phyloP scores from a whole-genome alignment of 2,113 vertebrate species.

The Pseudopipra pipra region DNA sequence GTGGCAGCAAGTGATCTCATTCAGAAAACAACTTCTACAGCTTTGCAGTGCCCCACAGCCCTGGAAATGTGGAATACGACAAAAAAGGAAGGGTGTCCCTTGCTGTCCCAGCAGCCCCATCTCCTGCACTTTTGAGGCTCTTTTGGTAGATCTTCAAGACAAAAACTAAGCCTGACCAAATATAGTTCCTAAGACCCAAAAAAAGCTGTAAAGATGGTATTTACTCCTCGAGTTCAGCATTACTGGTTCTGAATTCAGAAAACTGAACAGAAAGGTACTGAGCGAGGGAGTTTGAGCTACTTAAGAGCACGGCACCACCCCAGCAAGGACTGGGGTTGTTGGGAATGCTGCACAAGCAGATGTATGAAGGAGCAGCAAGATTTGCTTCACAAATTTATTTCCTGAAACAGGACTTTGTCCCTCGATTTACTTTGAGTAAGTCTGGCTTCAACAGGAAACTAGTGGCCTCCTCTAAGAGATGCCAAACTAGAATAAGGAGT shows the following conservation, averaged over 20 bases:
- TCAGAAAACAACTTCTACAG: background rate
- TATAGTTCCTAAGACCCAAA: background rate
- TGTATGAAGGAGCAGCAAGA: background rate
- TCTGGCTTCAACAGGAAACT: background rate
- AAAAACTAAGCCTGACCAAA: background rate
- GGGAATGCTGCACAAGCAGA: background rate
- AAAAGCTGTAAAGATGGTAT: background rate
- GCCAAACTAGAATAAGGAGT: background rate
- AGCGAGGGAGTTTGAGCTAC: accelerated
- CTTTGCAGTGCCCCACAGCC: background rate
- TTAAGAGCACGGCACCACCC: accelerated
- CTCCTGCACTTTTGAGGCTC: background rate
- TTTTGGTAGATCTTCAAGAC: background rate
- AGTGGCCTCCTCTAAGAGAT: background rate
- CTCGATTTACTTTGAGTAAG: background rate
- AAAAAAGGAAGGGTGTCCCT: background rate
- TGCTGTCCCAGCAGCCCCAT: background rate
- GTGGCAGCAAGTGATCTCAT: background rate
- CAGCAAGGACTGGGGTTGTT: background rate
- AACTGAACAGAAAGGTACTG: background rate
- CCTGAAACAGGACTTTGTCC: background rate
- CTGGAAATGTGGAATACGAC: accelerated
- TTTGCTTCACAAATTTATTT: background rate
- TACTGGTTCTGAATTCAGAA: background rate
- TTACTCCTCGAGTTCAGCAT: accelerated